Conservation (phyloP, 2,888 invertebrate genomes). For the Tanypteryx hageni region DNA sequence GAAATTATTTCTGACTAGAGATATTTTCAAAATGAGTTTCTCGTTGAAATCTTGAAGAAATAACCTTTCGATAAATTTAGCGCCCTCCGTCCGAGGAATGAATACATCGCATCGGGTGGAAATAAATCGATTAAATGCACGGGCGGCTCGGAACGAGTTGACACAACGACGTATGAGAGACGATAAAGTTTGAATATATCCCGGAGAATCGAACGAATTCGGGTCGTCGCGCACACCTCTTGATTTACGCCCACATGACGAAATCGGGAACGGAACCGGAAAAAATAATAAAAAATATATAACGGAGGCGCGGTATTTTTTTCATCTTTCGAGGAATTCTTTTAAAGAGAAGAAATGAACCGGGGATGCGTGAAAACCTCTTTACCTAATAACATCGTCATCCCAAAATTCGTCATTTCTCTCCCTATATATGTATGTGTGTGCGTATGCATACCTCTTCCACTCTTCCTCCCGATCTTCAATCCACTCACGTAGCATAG, state of each 20-base stretch:
- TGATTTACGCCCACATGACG: conserved; percentile 21
- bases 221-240: neutral
- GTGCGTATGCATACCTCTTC: neutral
- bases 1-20: no score
- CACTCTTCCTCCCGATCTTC: neutral
- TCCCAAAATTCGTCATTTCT: neutral
- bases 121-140: neutral
- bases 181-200: conserved; percentile 3
- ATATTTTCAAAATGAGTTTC: no score
- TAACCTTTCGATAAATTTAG: no score
- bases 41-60: no score
- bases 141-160: neutral
- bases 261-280: neutral
- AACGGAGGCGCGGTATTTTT: no score
- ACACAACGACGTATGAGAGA: neutral
- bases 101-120: no score
- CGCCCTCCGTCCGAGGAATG: no score
- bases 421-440: no score
- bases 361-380: neutral
- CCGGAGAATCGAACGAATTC: neutral
- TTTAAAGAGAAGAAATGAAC: neutral
- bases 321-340: no score
- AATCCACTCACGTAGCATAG: neutral
- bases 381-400: conserved; percentile 7
- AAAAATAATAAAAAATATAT: neutral